Evolutionary conservation across 92 coral and sea anemone genomes (phyloP).

Genomic region (Anthopleura xanthogrammica): DNA sequence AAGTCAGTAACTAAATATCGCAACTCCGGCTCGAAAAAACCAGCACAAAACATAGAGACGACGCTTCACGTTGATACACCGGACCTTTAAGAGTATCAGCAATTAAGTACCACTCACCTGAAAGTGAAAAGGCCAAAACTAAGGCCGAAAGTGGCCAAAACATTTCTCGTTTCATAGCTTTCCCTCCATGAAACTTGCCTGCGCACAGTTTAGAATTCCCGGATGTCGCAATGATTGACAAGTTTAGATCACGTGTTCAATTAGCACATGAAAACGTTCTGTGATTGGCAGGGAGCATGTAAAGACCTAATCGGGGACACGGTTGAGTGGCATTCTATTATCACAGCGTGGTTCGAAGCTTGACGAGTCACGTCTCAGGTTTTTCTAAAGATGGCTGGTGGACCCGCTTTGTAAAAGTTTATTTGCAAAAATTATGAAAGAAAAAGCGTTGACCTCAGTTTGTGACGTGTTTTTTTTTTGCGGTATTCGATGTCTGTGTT

Average conservation of each 20-base stretch:
- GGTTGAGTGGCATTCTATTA: slow-evolving; percentile 53
- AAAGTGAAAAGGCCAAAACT: slow-evolving; percentile 32
- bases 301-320: slow-evolving; percentile 43
- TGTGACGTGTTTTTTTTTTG: not conserved
- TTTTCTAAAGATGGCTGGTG: not conserved
- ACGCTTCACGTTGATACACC: slow-evolving; percentile 4
- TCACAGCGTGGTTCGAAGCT: slow-evolving; percentile 29
- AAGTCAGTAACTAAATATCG: slow-evolving; percentile 24
- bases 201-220: slow-evolving; percentile 51
- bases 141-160: slow-evolving; percentile 50
- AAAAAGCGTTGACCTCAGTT: not conserved
- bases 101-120: slow-evolving; percentile 34
- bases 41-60: not conserved
- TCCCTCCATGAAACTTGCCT: slow-evolving; percentile 37
- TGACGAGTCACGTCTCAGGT: slow-evolving; percentile 16
- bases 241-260: slow-evolving; percentile 61
- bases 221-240: slow-evolving; percentile 75
- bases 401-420: not conserved
- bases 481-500: not conserved
- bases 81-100: slow-evolving; percentile 17
- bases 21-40: slow-evolving; percentile 16
- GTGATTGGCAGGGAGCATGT: slow-evolving; percentile 51
- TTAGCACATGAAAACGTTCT: slow-evolving; percentile 32
- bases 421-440: not conserved
- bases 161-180: slow-evolving; percentile 34